A percentile compares a stretch with the other conserved stretches of the same genome.
Conservation (phyloP, 2,888 invertebrate species). For the Amiota mariae region DNA sequence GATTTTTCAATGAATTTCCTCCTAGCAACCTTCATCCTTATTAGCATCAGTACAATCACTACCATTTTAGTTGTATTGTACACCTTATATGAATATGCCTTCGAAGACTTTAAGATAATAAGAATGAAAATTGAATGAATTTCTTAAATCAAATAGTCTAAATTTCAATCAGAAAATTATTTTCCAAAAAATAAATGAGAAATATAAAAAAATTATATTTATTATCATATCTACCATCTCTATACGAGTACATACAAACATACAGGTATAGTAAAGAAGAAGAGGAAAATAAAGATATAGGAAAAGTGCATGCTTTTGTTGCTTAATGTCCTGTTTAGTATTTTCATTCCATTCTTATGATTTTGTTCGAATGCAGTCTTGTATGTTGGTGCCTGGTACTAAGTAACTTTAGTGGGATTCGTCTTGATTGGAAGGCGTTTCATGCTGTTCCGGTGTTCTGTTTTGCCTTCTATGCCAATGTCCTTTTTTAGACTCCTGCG, state of each 20-base stretch:
- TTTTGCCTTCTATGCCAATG: slow-evolving; percentile 41
- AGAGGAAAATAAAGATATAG: too few species aligned
- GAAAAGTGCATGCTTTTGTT: too few species aligned
- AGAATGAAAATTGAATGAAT: too few species aligned
- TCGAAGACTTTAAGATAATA: too few species aligned
- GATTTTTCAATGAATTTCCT: neutral
- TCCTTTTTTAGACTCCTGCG: neutral
- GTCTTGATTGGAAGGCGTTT: neutral
- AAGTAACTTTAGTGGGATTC: neutral
- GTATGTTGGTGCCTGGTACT: neutral
- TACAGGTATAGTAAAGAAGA: too few species aligned
- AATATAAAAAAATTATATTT: neutral
- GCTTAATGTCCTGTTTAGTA: neutral
- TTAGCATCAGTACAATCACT: too few species aligned
- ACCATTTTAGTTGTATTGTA: too few species aligned
- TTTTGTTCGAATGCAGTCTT: neutral
- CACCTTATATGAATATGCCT: too few species aligned
- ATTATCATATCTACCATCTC: too few species aligned
- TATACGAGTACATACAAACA: too few species aligned
- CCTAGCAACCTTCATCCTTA: too few species aligned
- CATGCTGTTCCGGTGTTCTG: slow-evolving; percentile 46
- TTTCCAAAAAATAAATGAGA: neutral
- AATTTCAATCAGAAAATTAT: neutral
- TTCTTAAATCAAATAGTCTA: too few species aligned
- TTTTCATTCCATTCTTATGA: neutral